Evolutionary conservation across 2,113 vertebrate genomes (phyloP).

Genomic region (Coturnix japonica): DNA sequence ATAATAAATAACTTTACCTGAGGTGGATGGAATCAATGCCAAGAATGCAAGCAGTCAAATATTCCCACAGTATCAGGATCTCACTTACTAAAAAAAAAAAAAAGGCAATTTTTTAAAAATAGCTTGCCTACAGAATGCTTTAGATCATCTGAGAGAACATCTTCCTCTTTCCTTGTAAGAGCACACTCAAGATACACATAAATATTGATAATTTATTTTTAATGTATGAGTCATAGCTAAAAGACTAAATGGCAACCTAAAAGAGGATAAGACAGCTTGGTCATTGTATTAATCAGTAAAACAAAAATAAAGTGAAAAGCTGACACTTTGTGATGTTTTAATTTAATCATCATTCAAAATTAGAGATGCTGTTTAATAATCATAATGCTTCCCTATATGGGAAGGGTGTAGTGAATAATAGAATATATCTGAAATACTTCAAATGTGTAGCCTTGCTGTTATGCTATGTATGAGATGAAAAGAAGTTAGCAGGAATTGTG

Average conservation of each 20-base stretch:
- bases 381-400: neutral
- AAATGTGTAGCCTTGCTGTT: neutral
- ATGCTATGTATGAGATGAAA: neutral
- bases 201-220: conserved; percentile 58
- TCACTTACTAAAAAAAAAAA: neutral
- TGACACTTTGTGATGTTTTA: neutral
- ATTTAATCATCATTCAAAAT: neutral
- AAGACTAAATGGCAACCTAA: conserved; percentile 15
- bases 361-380: neutral
- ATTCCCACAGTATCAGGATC: conserved; percentile 4
- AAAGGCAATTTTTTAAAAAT: conserved; percentile 35
- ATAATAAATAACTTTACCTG: neutral
- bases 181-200: conserved; percentile 1
- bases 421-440: neutral
- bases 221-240: conserved; percentile 47
- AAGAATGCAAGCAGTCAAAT: conserved; percentile 1
- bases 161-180: neutral
- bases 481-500: neutral
- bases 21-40: conserved; percentile 6
- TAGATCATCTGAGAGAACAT: neutral
- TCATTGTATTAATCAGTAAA: neutral
- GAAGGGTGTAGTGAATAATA: neutral
- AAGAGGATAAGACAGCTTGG: neutral
- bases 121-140: neutral
- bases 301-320: conserved; percentile 3